Conservation (phyloP, 92 coral and sea anemone species). For the Umimayanthus chanpuru region DNA sequence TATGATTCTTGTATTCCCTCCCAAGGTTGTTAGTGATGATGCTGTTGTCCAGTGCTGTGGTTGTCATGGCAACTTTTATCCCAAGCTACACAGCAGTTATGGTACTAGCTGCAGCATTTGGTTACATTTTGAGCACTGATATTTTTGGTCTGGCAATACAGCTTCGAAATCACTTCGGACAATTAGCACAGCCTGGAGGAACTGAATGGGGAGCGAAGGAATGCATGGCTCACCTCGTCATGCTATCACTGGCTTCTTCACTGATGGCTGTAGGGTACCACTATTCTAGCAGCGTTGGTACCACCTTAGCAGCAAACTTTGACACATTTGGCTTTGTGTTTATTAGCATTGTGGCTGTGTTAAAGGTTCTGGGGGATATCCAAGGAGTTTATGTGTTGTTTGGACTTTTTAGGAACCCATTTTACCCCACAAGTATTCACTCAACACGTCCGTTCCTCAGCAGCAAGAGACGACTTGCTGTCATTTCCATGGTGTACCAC, state of each 20-base stretch:
- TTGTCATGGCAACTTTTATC: constrained; percentile 74
- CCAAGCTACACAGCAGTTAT: constrained; percentile 61
- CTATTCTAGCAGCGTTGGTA: constrained; percentile 49
- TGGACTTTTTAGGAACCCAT: constrained; percentile 89
- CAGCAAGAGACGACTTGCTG: constrained; percentile 64
- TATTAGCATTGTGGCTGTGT: constrained; percentile 56
- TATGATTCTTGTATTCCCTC: too few relatives aligned
- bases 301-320: constrained; percentile 32
- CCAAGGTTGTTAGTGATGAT: constrained; percentile 78
- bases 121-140: constrained; percentile 81
- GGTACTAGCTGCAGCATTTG: constrained; percentile 60
- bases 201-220: constrained; percentile 61
- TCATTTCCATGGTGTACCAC: constrained; percentile 62
- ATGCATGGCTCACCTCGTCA: constrained; percentile 44
- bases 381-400: constrained; percentile 81
- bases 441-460: constrained; percentile 58
- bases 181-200: constrained; percentile 2
- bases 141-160: constrained; percentile 65
- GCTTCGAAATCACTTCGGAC: constrained; percentile 21
- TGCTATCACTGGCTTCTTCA: constrained; percentile 53
- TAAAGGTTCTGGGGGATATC: constrained; percentile 82
- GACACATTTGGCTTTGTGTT: constrained; percentile 76
- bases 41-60: constrained; percentile 67
- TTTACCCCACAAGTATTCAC: constrained; percentile 77
- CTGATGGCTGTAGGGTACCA: constrained; percentile 67